Conservation (phyloP, 2,888 invertebrate genomes). For the Drosophila putrida region DNA sequence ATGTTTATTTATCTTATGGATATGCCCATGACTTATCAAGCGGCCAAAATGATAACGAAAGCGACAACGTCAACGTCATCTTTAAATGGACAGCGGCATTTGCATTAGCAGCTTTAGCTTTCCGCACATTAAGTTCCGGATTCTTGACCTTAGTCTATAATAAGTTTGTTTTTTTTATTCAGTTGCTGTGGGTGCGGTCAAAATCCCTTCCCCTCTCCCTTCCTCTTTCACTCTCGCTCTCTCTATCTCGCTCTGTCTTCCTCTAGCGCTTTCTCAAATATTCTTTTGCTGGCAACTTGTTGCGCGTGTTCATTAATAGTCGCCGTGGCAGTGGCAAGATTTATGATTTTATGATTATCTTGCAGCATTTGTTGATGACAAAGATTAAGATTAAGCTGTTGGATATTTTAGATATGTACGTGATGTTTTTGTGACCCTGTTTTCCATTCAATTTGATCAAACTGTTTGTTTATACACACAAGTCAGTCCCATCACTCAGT, state of each 20-base stretch:
- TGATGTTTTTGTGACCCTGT: constrained; percentile 56
- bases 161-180: constrained; percentile 51
- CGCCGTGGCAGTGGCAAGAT: constrained; percentile 53
- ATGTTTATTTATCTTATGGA: constrained; percentile 66
- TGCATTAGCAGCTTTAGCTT: constrained; percentile 62
- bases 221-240: background rate
- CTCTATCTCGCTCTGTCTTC: background rate
- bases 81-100: constrained; percentile 57
- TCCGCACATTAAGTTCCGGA: constrained; percentile 77
- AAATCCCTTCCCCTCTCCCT: background rate
- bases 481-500: background rate
- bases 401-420: constrained; percentile 8
- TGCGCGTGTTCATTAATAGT: constrained; percentile 72
- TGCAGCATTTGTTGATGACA: constrained; percentile 38
- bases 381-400: constrained; percentile 53
- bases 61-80: constrained; percentile 35
- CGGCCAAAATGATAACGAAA: constrained; percentile 74
- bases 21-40: constrained; percentile 75
- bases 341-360: constrained; percentile 71
- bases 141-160: constrained; percentile 82
- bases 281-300: constrained; percentile 36
- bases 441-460: constrained; percentile 63
- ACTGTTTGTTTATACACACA: constrained; percentile 54
- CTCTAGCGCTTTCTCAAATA: background rate
- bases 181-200: constrained; percentile 20